Conservation (phyloP, 1,140 invertebrate genomes). For the Pristionchus pacificus region DNA sequence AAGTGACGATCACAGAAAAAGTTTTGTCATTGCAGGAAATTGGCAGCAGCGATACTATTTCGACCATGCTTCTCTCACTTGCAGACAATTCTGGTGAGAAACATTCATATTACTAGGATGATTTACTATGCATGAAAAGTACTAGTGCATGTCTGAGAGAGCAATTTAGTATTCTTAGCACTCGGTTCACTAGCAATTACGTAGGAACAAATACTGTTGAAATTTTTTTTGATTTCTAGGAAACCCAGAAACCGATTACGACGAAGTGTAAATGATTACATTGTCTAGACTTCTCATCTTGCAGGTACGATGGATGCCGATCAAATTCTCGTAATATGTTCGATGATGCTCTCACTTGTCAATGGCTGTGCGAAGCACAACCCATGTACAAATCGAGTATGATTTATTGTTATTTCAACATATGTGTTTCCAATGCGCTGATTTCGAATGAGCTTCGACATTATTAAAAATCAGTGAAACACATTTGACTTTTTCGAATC, state of each 20-base stretch:
- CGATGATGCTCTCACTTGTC: constrained; percentile 48
- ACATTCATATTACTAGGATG: background rate
- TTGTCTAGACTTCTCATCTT: too few relatives aligned
- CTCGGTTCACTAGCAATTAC: too few relatives aligned
- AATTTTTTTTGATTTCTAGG: too few relatives aligned
- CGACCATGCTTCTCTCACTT: constrained; percentile 47
- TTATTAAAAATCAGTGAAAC: background rate
- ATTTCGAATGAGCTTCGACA: background rate
- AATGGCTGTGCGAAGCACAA: constrained; percentile 51
- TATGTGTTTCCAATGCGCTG: background rate
- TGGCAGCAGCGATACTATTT: constrained; percentile 54
- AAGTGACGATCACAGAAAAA: background rate
- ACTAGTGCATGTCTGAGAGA: too few relatives aligned
- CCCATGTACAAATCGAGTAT: constrained; percentile 35
- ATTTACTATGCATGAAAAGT: constrained; percentile 4
- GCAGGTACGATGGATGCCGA: constrained; percentile 45
- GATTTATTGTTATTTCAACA: background rate
- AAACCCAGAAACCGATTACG: too few relatives aligned
- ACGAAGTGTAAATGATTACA: too few relatives aligned
- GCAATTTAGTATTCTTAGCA: too few relatives aligned
- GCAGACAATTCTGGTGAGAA: constrained; percentile 41
- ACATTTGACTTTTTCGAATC: background rate
- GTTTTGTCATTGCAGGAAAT: constrained; percentile 32
- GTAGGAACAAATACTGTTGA: too few relatives aligned
- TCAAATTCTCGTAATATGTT: constrained; percentile 45